Base-by-base conservation (phyloP, 1,140 invertebrate genomes). In the Scaptomyza hsui region DNA sequence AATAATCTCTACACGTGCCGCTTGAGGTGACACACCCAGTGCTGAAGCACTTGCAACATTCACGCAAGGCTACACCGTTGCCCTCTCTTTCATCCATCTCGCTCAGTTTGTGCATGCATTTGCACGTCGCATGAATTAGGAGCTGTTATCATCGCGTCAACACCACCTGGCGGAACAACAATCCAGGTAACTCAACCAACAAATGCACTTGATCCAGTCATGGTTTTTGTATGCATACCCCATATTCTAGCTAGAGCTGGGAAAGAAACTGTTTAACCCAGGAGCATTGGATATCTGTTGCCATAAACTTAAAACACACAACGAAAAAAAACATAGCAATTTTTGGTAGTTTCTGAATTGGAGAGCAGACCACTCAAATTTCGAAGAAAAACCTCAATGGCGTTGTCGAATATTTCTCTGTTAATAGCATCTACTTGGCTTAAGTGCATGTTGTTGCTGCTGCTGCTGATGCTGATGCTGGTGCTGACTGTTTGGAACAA, bases 1-100 rank as follows among this genome's bases (percentile, higher is more conserved):
- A 88, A 75, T 75, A 78, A 86, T 74, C 80, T 85, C 85, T 85
- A 85, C 80, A 85, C 80, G 80, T 85, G 80, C 72, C 72, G 72
- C 80, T 70, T 76, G 63, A 79, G 61, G 69, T 67, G 48, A 70
- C 81, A 80, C 81, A 60, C 76, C 76, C 57, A 45, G n/a, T 45
- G 41, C n/a, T 39, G 32, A 18, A 29, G 59, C 60, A 70, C 49
- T 51, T 57, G 61, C 62, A 48, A 19, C 44, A 41, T 48, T 47
- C 29, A 44, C 26, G 42, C 56, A 16, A 57, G 55, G n/a, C 18
- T 47, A 26, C 37, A 5, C 56, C 13, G 16, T 29, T n/a, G 3
- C 12, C 2, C 44, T 35, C 9, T 13, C 53, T 29, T 9, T 67
- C 13, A 53, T 39, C 32, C 32, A 49, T 62, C 67, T 62, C 52